Base-by-base conservation (phyloP, 2,113 vertebrate genomes). In the Mormyrus lacerda region DNA sequence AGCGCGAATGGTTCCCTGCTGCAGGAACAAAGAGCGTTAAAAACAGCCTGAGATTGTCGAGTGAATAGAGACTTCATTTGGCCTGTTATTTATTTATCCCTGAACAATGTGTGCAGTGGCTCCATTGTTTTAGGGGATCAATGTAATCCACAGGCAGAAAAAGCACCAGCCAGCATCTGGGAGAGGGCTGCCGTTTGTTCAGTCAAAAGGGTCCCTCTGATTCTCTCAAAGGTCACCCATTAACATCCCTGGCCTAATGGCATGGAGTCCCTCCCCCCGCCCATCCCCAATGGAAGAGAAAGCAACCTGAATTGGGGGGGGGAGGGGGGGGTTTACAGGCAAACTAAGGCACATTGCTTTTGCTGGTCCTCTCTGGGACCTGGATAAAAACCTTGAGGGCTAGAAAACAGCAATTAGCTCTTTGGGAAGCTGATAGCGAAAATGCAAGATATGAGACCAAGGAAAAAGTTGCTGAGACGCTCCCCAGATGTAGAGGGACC, bases 71-170 rank as follows among this genome's bases (percentile, higher is more conserved):
- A 51, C 21, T 83, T 88, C 69, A 88, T 92, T 92, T 53, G 50
- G 84, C 88, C 83, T 82, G 91, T 91, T 92, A 91, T 93, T 93
- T 91, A 93, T 92, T 92, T 91, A 90, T 90, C 88, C 91, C 24
- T 47, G 48, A 44, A 92, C 92, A 90, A 91, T 89, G 90, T 84
- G 83, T 27, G 35, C 58, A 61, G 47, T 3, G 39, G 85, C 44
- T 24, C 87, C 90, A 91, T 94, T 95, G 94, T 95, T 93, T 94
- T 91, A 92, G 90, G 76, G 89, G 92, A 95, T 95, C 94, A 94
- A 94, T 95, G 92, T 87, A 76, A 92, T 92, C 94, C 92, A 91
- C 92, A 91, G 92, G 93, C 89, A 82, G 90, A 87, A 61, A 27
- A 76, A 73, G 90, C 69, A 91, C 89, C 88, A 87, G 90, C 82